Conservation (phyloP, 2,113 vertebrate species). For the Grus americana region DNA sequence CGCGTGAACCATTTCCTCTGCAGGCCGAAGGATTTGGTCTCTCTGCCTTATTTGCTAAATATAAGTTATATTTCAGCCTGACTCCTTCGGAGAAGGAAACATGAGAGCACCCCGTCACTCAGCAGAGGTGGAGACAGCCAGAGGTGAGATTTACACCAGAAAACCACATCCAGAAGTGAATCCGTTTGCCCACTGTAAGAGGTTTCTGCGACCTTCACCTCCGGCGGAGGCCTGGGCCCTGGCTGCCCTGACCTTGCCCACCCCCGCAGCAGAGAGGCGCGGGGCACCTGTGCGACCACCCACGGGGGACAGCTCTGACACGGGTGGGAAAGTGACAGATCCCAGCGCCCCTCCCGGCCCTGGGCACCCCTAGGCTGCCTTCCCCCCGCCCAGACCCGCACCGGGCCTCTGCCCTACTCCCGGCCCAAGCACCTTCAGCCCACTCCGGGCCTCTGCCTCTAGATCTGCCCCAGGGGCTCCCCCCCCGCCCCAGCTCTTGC, state of each 20-base stretch:
- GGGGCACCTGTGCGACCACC: neutral
- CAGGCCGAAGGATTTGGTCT: neutral
- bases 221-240: neutral
- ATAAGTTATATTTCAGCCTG: neutral
- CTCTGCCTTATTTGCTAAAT: neutral
- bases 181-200: rapidly evolving
- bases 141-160: neutral
- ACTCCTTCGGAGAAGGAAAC: neutral
- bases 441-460: too few relatives aligned
- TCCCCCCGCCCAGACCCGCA: neutral
- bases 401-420: neutral
- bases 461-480: too few relatives aligned
- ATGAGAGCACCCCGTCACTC: rapidly evolving
- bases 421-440: neutral
- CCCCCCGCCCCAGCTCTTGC: too few relatives aligned
- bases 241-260: neutral
- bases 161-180: neutral
- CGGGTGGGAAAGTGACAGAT: rapidly evolving
- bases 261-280: neutral
- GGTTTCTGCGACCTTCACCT: neutral
- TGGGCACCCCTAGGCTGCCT: neutral
- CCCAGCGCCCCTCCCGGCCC: neutral
- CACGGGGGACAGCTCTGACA: too few relatives aligned
- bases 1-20: rapidly evolving
- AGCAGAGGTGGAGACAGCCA: neutral